Percentiles rank a stretch among this genome's conserved stretches.
Evolutionary conservation across 2,797 vertebrate genomes (phyloP).

Genomic region (Dipus sagitta): DNA sequence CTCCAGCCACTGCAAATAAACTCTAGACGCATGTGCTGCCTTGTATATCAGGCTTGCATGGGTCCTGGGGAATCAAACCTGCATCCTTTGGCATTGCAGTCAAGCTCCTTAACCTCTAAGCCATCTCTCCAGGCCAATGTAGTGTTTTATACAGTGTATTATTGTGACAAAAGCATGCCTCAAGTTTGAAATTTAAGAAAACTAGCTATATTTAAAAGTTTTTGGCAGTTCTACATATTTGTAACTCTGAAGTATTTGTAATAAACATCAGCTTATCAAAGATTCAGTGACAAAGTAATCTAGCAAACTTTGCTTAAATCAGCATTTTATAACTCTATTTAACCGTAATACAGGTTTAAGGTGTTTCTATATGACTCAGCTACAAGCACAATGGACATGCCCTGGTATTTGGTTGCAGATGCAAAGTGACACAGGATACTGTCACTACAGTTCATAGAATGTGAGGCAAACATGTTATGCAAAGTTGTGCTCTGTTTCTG

Average conservation of each 20-base stretch:
- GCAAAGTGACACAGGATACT: background rate
- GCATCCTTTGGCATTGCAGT: too few species aligned
- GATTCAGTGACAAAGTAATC: background rate
- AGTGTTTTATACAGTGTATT: background rate
- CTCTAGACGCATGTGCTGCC: too few species aligned
- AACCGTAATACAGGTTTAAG: background rate
- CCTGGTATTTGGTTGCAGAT: background rate
- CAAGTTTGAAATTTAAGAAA: constrained; percentile 42
- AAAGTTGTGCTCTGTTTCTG: background rate
- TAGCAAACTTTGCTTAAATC: background rate
- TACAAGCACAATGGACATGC: background rate
- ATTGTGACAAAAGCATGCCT: background rate
- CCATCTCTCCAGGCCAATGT: background rate
- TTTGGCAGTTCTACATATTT: background rate
- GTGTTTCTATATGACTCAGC: background rate
- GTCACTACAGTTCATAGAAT: background rate
- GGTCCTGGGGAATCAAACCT: too few species aligned
- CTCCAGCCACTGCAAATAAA: too few species aligned
- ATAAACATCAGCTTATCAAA: background rate
- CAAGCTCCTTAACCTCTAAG: too few species aligned
- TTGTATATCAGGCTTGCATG: too few species aligned
- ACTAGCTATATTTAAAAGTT: constrained; percentile 18
- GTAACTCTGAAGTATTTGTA: background rate
- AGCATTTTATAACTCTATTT: background rate
- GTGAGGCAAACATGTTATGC: background rate